Percentiles rank a stretch among this genome's conserved stretches.
These are phyloP conservation scores for Lithophane ornitopus DNA, from an alignment of 2,888 invertebrate genomes.

Conservation along the genomic window DNA sequence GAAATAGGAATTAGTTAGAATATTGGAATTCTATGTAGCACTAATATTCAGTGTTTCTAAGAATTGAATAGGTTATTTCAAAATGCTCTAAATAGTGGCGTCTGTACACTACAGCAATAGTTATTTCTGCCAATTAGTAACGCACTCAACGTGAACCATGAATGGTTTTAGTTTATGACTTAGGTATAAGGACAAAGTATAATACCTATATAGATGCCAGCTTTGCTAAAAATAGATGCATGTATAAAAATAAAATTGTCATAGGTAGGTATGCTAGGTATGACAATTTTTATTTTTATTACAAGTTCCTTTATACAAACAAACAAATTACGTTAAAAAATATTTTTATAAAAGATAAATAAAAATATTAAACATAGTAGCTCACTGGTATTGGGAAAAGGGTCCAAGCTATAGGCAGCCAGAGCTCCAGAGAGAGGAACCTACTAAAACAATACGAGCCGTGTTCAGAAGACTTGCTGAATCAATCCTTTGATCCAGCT, in stretches of 20 bases:
- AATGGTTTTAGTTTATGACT: neutral
- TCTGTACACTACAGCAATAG: neutral
- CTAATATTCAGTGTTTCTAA: slow-evolving; percentile 21
- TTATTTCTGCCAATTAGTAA: slow-evolving; percentile 9
- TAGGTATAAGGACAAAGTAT: neutral
- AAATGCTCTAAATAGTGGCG: slow-evolving; percentile 28
- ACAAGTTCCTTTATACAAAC: no score
- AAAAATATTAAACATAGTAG: neutral
- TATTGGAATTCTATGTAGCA: slow-evolving; percentile 4
- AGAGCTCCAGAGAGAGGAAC: no score
- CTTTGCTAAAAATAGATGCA: neutral
- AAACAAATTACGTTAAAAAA: no score
- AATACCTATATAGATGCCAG: neutral
- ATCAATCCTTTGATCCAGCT: no score
- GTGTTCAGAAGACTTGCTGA: no score
- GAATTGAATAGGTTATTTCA: slow-evolving; percentile 1
- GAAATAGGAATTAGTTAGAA: slow-evolving; percentile 6
- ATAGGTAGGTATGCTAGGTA: no score
- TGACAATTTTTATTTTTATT: no score
- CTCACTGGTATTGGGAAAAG: neutral
- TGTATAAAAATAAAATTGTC: no score
- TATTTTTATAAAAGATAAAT: neutral
- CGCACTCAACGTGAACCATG: neutral
- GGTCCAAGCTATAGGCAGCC: no score
- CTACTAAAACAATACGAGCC: no score